phyloP scores from a whole-genome alignment of 2,113 vertebrate species.

The Oncorhynchus clarkii region DNA sequence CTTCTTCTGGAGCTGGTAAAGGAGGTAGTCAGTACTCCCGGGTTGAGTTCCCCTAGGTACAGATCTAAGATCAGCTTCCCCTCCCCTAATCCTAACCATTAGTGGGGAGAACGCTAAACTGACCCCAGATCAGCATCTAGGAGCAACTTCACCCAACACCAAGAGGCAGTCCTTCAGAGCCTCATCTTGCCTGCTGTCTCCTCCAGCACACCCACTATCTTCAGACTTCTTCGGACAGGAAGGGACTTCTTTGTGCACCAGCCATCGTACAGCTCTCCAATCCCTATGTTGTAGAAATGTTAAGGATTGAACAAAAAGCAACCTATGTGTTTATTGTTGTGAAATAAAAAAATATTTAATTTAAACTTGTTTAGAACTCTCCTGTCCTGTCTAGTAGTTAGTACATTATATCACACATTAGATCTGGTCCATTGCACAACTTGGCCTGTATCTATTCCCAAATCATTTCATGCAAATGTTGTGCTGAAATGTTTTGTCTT shows the following conservation, averaged over 20 bases:
- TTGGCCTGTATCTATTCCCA: no score
- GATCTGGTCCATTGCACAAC: no score
- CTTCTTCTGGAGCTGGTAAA: slow-evolving; percentile 88
- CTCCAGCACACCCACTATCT: slow-evolving; percentile 27
- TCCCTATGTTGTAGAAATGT: slow-evolving; percentile 60
- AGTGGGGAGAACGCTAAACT: no score
- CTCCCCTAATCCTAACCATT: background rate
- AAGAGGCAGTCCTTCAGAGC: background rate
- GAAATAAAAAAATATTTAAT: slow-evolving; percentile 48
- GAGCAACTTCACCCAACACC: no score
- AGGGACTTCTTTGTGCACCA: slow-evolving; percentile 16
- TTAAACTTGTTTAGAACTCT: slow-evolving; percentile 8
- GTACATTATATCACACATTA: no score
- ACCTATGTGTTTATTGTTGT: slow-evolving; percentile 53
- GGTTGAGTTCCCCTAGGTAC: no score
- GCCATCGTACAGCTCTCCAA: slow-evolving; percentile 23
- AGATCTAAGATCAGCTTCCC: background rate
- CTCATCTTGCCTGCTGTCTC: slow-evolving; percentile 14
- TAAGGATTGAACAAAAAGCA: slow-evolving; percentile 47
- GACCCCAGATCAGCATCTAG: no score
- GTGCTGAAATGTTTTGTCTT: no score
- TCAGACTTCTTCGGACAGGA: slow-evolving; percentile 40
- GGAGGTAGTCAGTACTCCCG: background rate
- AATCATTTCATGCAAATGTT: no score
- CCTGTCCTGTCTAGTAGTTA: no score